Conservation (phyloP, 2,113 vertebrate species). For the Cyprinodon tularosa region DNA sequence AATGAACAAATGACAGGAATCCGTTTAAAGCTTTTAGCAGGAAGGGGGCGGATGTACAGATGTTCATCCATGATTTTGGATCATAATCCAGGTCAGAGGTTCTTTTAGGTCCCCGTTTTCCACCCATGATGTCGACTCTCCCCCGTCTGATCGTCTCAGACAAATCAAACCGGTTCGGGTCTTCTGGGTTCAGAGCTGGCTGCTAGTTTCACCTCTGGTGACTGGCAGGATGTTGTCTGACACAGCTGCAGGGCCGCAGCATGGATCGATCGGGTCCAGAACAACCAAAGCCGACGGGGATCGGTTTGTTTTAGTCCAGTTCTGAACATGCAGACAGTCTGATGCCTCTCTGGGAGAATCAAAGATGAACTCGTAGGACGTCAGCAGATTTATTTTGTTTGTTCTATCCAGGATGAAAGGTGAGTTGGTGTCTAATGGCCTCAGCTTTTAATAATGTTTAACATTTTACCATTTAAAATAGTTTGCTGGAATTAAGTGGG, state of each 20-base stretch:
- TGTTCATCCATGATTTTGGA: no score
- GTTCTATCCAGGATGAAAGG: constrained; percentile 63
- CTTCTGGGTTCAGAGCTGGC: constrained; percentile 22
- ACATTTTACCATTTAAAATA: neutral
- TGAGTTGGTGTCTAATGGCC: constrained; percentile 36
- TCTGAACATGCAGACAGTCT: constrained; percentile 9
- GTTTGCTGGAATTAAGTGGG: neutral
- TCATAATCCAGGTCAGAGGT: neutral
- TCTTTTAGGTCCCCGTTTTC: neutral
- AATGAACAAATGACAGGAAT: neutral
- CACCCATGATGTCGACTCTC: neutral
- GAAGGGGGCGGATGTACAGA: no score
- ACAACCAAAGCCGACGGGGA: constrained; percentile 39
- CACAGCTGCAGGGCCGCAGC: constrained; percentile 41
- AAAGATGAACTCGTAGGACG: constrained; percentile 19
- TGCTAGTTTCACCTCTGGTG: constrained; percentile 27
- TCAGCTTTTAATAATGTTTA: neutral
- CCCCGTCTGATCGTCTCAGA: neutral
- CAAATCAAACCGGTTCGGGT: constrained; percentile 28
- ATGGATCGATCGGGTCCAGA: constrained; percentile 68
- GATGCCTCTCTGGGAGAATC: neutral
- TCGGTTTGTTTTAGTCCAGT: constrained; percentile 29
- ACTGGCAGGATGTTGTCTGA: constrained; percentile 30
- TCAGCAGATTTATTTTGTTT: neutral
- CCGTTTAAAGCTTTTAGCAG: no score